Conservation (phyloP, 2,888 invertebrate species). For the Lissocephala sabroskyi region DNA sequence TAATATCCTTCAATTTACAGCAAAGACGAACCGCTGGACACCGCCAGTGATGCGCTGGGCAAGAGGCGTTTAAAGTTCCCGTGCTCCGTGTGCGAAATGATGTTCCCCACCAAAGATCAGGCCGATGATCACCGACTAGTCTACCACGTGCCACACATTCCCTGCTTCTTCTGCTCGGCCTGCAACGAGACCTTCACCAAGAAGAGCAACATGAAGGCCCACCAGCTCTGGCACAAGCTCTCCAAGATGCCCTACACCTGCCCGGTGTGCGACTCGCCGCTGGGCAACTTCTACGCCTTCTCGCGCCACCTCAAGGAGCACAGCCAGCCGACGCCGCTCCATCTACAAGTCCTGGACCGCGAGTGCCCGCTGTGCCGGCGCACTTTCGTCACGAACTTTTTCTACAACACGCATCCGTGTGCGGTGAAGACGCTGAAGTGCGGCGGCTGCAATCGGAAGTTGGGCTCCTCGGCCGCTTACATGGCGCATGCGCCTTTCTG, state of each 20-base stretch:
- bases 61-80: slow-evolving; percentile 23
- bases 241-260: slow-evolving; percentile 73
- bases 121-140: slow-evolving; percentile 55
- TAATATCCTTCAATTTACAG: slow-evolving; percentile 38
- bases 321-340: slow-evolving; percentile 35
- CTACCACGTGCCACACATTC: slow-evolving; percentile 60
- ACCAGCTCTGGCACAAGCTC: slow-evolving; percentile 73
- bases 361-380: slow-evolving; percentile 66
- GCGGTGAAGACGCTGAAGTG: slow-evolving; percentile 65
- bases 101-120: slow-evolving; percentile 53
- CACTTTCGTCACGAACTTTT: slow-evolving; percentile 67
- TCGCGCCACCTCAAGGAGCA: slow-evolving; percentile 66
- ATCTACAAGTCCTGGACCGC: slow-evolving; percentile 59
- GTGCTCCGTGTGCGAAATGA: slow-evolving; percentile 61
- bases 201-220: slow-evolving; percentile 69
- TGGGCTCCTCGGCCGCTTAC: slow-evolving; percentile 55
- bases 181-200: slow-evolving; percentile 73
- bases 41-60: background rate
- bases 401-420: slow-evolving; percentile 70
- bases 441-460: slow-evolving; percentile 63
- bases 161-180: slow-evolving; percentile 73
- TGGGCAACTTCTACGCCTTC: slow-evolving; percentile 59
- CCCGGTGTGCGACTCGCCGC: slow-evolving; percentile 67
- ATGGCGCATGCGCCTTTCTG: slow-evolving; percentile 64
- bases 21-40: slow-evolving; percentile 56